Evolutionary conservation across 2,797 vertebrate species (phyloP).

Genomic region (Diceros bicornis): DNA sequence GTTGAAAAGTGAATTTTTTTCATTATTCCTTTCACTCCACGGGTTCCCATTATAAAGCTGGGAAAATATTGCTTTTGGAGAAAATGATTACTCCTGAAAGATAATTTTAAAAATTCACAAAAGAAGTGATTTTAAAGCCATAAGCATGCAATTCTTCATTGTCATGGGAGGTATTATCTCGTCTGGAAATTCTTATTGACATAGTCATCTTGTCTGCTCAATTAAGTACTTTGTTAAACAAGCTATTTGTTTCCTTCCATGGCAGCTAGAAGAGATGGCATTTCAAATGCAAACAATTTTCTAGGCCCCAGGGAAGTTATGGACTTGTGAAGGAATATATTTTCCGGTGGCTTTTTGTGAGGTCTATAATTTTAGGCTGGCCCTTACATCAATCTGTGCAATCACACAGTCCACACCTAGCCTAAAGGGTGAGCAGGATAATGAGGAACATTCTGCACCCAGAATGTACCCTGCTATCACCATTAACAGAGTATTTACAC

Average conservation of each 20-base stretch:
- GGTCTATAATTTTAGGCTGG: background rate
- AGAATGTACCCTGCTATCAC: background rate
- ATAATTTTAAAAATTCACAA: background rate
- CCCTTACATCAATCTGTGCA: background rate
- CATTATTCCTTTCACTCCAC: background rate
- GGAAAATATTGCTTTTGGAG: constrained; percentile 23
- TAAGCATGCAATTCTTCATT: background rate
- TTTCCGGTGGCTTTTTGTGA: background rate
- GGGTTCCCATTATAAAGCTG: background rate
- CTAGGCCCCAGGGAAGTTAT: background rate
- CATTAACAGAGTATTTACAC: background rate
- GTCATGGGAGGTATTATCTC: background rate
- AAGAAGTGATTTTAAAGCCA: constrained; percentile 21
- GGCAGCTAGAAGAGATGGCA: background rate
- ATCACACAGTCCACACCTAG: too few species aligned
- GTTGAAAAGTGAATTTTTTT: background rate
- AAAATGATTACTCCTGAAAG: constrained; percentile 55
- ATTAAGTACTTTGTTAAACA: background rate
- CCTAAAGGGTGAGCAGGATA: background rate
- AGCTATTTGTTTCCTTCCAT: background rate
- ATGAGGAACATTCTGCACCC: background rate
- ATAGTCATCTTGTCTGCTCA: background rate
- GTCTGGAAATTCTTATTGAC: constrained; percentile 8
- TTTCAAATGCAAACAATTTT: constrained; percentile 48
- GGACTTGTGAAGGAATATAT: background rate